phyloP scores from a whole-genome alignment of 2,113 vertebrate genomes.

The Excalfactoria chinensis region DNA sequence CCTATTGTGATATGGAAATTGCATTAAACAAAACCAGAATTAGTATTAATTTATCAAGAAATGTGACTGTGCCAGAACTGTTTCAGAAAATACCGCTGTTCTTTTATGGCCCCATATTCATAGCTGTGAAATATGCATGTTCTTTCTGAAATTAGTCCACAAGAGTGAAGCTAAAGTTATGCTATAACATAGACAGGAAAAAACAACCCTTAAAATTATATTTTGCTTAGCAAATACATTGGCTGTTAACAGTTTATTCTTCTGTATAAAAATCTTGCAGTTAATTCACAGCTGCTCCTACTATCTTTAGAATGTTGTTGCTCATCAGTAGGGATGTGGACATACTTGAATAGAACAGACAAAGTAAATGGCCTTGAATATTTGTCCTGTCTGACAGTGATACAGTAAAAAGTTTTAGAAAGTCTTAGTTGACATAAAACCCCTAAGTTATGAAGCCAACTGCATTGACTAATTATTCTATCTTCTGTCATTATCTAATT shows the following conservation, averaged over 20 bases:
- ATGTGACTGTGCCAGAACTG: neutral
- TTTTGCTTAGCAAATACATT: conserved; percentile 21
- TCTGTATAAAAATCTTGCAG: neutral
- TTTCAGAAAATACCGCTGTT: neutral
- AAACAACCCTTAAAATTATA: neutral
- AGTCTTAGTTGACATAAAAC: neutral
- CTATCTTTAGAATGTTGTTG: conserved; percentile 28
- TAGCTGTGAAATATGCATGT: neutral
- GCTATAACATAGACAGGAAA: neutral
- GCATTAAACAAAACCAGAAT: neutral
- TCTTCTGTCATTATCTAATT: neutral
- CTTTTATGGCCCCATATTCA: neutral
- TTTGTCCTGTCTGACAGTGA: neutral
- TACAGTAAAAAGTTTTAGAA: neutral
- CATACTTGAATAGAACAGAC: neutral
- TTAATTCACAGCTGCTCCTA: neutral
- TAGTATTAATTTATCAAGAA: neutral
- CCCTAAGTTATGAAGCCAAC: neutral
- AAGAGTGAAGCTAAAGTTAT: neutral
- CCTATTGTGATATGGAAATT: neutral
- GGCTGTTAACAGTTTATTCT: neutral
- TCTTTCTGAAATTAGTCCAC: neutral
- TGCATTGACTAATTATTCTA: neutral
- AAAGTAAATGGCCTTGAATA: neutral
- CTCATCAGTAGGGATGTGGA: neutral